Conservation (phyloP, 2,113 vertebrate genomes). For the Nothocercus julius region DNA sequence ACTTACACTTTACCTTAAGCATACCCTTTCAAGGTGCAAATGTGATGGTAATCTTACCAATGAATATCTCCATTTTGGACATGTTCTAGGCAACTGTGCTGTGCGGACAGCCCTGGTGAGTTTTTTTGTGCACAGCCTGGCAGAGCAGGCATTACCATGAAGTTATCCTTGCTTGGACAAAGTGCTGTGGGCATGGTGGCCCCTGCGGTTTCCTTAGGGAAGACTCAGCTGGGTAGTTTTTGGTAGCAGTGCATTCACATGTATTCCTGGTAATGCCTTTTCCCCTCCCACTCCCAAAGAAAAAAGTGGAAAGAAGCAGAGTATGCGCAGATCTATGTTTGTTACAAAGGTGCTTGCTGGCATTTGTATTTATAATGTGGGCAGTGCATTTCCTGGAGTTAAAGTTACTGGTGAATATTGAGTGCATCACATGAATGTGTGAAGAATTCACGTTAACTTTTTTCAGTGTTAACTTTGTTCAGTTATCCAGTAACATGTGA, state of each 20-base stretch:
- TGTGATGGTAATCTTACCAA: background rate
- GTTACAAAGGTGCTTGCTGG: background rate
- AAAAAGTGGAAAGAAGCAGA: background rate
- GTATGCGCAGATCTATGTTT: background rate
- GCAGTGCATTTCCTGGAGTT: background rate
- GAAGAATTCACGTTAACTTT: no score
- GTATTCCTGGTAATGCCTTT: rapidly evolving
- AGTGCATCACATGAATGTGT: no score
- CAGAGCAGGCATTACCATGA: background rate
- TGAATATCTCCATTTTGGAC: background rate
- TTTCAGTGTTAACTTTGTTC: background rate
- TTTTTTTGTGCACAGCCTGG: background rate
- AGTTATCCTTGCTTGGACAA: background rate
- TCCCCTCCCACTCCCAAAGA: background rate
- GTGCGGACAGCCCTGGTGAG: background rate
- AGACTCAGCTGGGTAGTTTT: background rate
- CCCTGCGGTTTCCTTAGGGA: background rate
- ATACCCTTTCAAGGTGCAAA: background rate
- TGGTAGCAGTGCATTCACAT: background rate
- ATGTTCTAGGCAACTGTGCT: background rate
- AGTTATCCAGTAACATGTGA: background rate
- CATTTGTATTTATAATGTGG: background rate
- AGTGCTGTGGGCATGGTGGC: background rate
- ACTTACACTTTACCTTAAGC: background rate
- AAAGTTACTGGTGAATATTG: background rate